Evolutionary conservation across 2,113 vertebrate genomes (phyloP), one percentile per base, ranked within the genome.

Genomic region (Trogon melanurus): DNA sequence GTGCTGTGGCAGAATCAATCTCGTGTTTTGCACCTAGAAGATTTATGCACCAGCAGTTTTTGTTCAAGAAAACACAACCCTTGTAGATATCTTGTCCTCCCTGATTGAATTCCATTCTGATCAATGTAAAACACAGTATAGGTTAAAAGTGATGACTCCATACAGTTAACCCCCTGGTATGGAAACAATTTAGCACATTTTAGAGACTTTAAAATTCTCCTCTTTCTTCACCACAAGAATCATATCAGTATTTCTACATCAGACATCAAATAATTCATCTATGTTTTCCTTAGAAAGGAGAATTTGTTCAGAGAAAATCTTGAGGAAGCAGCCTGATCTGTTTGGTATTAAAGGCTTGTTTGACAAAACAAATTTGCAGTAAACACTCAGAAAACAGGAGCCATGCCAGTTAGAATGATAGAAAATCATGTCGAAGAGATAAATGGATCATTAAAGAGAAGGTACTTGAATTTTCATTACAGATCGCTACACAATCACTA

Each of bases 321-420:
- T 51, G 44, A 57, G 54, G 88, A 91, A 96, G 92, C 93, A 81
- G 91, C 34, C 38, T 84, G 93, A 95, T 81, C 53, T 96, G 66
- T 81, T 64, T 78, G 56, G 60, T 95, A 91, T 90, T 89, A 97
- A 95, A 93, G 79, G 38, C 91, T 91, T 97, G 89, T 95, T 93
- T 97, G 88, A 97, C 93, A 97, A 96, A 97, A 97, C 88, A 96
- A 95, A 97, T 91, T 94, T 85, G 89, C 91, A 96, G 95, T 91
- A 88, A 96, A 95, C 85, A 83, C 41, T 90, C 29, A 81, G 92
- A 72, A 96, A 96, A 95, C 71, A 96, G 91, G 57, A 97, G 78
- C 38, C 50, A 94, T 83, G 73, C 80, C 91, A 87, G 89, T 84
- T 94, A 80, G 89, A 97, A 97, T 70, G 85, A 93, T 87, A 97